Evolutionary conservation across 2,797 vertebrate species (phyloP).

Genomic region (Cirrhinus molitorella): DNA sequence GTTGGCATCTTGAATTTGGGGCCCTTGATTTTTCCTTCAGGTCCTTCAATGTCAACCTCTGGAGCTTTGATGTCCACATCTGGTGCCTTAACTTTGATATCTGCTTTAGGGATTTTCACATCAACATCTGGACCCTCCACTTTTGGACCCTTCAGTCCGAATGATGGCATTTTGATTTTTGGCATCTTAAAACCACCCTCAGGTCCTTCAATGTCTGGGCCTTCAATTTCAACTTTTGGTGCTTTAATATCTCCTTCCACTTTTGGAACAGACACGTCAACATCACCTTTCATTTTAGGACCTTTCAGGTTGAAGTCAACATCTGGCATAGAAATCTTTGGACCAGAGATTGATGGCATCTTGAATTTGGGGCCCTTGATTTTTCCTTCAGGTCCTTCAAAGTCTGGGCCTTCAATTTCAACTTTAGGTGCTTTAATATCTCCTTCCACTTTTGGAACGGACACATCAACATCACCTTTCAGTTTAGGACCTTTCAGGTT

Average conservation of each 20-base stretch:
- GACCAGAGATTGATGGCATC: neutral
- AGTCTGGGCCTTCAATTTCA: too few relatives aligned
- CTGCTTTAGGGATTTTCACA: constrained; percentile 40
- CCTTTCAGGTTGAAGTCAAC: neutral
- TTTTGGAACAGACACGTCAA: neutral
- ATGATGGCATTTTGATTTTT: constrained; percentile 10
- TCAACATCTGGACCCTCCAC: constrained; percentile 17
- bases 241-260: constrained; percentile 29
- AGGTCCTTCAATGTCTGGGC: constrained; percentile 23
- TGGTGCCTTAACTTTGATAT: constrained; percentile 38
- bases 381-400: too few relatives aligned
- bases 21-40: constrained; percentile 42
- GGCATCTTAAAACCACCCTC: constrained; percentile 20
- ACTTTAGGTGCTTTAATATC: too few relatives aligned
- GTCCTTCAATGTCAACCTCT: constrained; percentile 33
- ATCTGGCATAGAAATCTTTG: neutral
- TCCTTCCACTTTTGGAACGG: too few relatives aligned
- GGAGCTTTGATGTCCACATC: constrained; percentile 4
- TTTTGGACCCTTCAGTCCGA: neutral
- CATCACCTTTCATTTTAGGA: neutral
- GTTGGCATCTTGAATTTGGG: constrained; percentile 48
- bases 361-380: neutral
- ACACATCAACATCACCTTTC: too few relatives aligned
- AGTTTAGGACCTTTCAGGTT: too few relatives aligned
- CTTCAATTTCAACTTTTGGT: constrained; percentile 16